phyloP scores from a whole-genome alignment of 2,888 invertebrate genomes.

The Cabera pusaria region DNA sequence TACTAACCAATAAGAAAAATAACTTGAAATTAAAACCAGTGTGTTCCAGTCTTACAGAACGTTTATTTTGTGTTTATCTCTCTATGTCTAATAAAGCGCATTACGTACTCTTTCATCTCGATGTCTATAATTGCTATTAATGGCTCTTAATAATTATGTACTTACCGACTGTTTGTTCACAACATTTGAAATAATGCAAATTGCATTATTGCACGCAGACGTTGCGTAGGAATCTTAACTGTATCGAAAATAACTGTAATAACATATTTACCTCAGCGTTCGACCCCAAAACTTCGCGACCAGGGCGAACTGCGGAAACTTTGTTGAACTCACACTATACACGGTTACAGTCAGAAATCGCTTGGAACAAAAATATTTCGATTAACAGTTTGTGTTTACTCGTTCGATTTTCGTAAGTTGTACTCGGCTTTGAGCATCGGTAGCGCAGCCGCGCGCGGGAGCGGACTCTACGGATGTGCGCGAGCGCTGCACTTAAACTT shows the following conservation, averaged over 20 bases:
- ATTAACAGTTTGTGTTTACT: slow-evolving; percentile 32
- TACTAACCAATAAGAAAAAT: too few species aligned
- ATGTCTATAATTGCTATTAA: too few species aligned
- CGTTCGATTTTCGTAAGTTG: slow-evolving; percentile 51
- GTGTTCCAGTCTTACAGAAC: too few species aligned
- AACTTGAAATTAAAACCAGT: too few species aligned
- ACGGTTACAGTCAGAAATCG: slow-evolving; percentile 45
- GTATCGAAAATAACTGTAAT: slow-evolving; percentile 49
- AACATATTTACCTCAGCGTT: slow-evolving; percentile 59
- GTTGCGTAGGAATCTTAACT: slow-evolving; percentile 36
- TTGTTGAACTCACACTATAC: slow-evolving; percentile 55
- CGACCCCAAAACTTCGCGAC: slow-evolving; percentile 48
- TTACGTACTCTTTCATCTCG: too few species aligned
- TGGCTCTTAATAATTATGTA: too few species aligned
- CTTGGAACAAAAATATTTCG: slow-evolving; percentile 27
- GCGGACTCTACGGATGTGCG: slow-evolving; percentile 68
- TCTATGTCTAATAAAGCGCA: too few species aligned
- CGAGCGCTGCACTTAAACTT: slow-evolving; percentile 74
- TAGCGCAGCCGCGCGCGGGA: slow-evolving; percentile 58
- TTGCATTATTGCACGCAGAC: slow-evolving; percentile 12
- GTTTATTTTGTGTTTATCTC: too few species aligned
- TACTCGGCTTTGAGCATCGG: slow-evolving; percentile 43
- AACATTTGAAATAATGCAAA: slow-evolving; percentile 2
- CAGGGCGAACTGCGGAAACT: slow-evolving; percentile 40
- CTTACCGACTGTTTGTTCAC: background rate